Evolutionary conservation across 2,888 invertebrate genomes (phyloP).

Genomic region (Platycheirus albimanus): DNA sequence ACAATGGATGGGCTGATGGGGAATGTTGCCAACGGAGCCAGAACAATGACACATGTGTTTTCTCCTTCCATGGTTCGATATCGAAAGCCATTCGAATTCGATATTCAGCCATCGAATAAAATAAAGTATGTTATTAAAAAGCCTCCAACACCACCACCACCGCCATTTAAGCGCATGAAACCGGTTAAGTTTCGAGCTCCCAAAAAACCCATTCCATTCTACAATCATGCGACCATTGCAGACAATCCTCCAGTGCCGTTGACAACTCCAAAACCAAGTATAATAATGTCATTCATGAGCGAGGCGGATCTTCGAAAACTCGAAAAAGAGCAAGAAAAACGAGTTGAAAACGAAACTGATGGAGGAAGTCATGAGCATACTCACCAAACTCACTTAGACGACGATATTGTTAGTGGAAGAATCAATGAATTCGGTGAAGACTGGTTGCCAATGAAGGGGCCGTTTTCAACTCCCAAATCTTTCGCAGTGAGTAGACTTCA

Average conservation of each 20-base stretch:
- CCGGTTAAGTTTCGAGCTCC: slow-evolving; percentile 78
- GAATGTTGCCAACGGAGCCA: slow-evolving; percentile 76
- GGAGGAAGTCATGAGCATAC: slow-evolving; percentile 45
- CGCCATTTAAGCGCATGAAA: slow-evolving; percentile 77
- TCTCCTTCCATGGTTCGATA: slow-evolving; percentile 75
- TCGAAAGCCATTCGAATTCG: slow-evolving; percentile 52
- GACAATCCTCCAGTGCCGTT: slow-evolving; percentile 1
- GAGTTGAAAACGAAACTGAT: slow-evolving; percentile 77
- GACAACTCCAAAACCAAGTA: slow-evolving; percentile 44
- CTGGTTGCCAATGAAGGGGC: slow-evolving; percentile 79
- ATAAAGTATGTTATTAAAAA: slow-evolving; percentile 80
- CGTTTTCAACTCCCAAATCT: slow-evolving; percentile 76
- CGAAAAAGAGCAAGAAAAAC: slow-evolving; percentile 80
- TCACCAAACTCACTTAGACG: slow-evolving; percentile 76
- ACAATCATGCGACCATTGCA: slow-evolving; percentile 42
- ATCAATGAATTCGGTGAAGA: slow-evolving; percentile 78
- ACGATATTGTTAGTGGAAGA: slow-evolving; percentile 77
- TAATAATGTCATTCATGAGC: slow-evolving; percentile 69
- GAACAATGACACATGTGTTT: slow-evolving; percentile 79
- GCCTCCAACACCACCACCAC: slow-evolving; percentile 77
- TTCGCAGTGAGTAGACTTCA: slow-evolving; percentile 78
- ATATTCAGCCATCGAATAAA: slow-evolving; percentile 62
- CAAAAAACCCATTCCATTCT: slow-evolving; percentile 78
- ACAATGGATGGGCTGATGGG: slow-evolving; percentile 78
- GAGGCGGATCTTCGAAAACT: slow-evolving; percentile 76